Evolutionary conservation across 2,113 vertebrate genomes (phyloP), one percentile per base, ranked within the genome.

Genomic region (Pterocles gutturalis): DNA sequence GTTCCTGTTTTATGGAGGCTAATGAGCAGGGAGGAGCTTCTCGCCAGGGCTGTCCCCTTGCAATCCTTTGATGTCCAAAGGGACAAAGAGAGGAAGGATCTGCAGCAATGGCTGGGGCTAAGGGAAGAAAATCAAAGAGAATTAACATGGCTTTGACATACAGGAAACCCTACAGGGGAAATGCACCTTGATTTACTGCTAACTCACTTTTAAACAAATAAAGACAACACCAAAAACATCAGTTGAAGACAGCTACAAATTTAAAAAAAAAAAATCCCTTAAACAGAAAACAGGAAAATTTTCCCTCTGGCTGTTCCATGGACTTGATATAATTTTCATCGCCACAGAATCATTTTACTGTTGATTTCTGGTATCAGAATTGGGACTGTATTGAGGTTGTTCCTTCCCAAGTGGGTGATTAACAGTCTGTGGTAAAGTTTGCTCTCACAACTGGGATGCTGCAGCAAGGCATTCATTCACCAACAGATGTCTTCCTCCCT

Each of bases 121-220:
- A 94, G 98, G 84, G 92, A 96, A 94, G 97, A 96, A 98, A 99
- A 98, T 98, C 99, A 99, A 99, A 99, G 98, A 98, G 95, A 98
- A 99, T 99, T 99, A 99, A 98, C 99, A 99, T 98, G 98, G 98
- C 97, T 98, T 98, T 99, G 99, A 99, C 98, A 99, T 98, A 98
- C 98, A 99, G 98, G 98, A 98, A 99, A 98, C 97, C 96, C 96
- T 97, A 97, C 64, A 73, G 97, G 98, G 98, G 98, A 98, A 99
- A 98, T 97, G 97, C 96, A 96, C 98, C 99, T 98, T 98, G 98
- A 99, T 99, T 98, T 98, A 98, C 97, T 98, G 98, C 98, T 98
- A 98, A 98, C 97, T 90, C 95, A 99, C 98, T 99, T 98, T 98
- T 97, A 99, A 98, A 98, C 98, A 98, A 99, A 98, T 97, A 99